Percentiles rank a stretch among this genome's conserved stretches.
phyloP scores from a whole-genome alignment of 37 sponge, comb jelly and placozoan genomes.

The Mnemiopsis leidyi region DNA sequence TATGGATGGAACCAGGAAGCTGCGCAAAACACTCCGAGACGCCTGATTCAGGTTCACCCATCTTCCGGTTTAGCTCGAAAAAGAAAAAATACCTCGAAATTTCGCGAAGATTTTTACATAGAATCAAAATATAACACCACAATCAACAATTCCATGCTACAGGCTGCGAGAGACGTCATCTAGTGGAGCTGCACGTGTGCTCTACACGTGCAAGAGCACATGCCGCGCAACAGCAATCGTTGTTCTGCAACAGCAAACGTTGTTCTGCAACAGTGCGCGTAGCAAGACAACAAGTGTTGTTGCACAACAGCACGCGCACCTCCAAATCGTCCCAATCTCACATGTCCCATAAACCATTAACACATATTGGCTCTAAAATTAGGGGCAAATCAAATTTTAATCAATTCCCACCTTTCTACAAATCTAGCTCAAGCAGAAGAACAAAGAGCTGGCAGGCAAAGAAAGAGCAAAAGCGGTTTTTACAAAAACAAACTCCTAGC shows the following conservation, averaged over 20 bases:
- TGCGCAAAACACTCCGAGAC: not conserved
- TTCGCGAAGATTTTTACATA: constrained; percentile 51
- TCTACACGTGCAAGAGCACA: not conserved
- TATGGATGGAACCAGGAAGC: not conserved
- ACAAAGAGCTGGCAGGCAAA: not conserved
- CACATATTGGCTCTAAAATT: not conserved
- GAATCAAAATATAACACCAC: constrained; percentile 53
- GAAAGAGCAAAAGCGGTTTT: not conserved
- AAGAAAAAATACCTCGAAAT: constrained; percentile 44
- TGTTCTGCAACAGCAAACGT: too few species aligned
- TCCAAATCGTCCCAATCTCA: not conserved
- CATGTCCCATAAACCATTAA: not conserved
- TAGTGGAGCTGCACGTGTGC: not conserved
- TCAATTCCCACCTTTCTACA: constrained; percentile 39
- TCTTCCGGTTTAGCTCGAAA: not conserved
- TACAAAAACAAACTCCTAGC: not conserved
- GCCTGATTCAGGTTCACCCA: not conserved
- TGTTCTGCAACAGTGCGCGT: too few species aligned
- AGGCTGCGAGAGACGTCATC: not conserved
- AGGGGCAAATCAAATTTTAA: constrained; percentile 61
- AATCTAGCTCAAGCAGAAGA: not conserved
- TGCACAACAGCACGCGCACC: not conserved
- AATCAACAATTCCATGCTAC: constrained; percentile 15
- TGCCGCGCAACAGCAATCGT: not conserved
- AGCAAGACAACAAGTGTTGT: too few species aligned